Conservation (phyloP, 2,888 invertebrate species). For the Neoascia interrupta region DNA sequence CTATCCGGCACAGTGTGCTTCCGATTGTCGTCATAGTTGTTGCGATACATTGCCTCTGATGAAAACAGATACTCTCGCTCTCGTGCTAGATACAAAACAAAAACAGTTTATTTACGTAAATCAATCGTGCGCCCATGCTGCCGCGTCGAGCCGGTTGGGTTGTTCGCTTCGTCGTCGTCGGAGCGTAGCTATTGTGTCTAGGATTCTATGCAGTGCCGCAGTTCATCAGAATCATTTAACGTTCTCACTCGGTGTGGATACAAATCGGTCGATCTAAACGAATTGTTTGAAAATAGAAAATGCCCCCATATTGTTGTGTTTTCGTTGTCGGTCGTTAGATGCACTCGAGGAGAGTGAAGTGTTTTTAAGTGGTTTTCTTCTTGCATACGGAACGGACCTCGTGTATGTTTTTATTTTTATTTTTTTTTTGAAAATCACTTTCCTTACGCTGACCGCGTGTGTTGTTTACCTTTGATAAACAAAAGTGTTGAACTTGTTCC, state of each 20-base stretch:
- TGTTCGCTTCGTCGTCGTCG: slow-evolving; percentile 9
- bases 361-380: slow-evolving; percentile 21
- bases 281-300: slow-evolving; percentile 45
- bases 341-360: slow-evolving; percentile 32
- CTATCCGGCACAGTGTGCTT: slow-evolving; percentile 20
- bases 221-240: slow-evolving; percentile 54
- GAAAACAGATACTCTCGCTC: slow-evolving; percentile 16
- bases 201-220: slow-evolving; percentile 46
- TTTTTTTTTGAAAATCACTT: slow-evolving; percentile 42
- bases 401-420: no score
- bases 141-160: slow-evolving; percentile 12
- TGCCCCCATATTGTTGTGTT: no score
- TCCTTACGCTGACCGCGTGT: slow-evolving; percentile 11
- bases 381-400: background rate
- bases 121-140: slow-evolving; percentile 27
- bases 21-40: slow-evolving; percentile 60
- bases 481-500: slow-evolving; percentile 39
- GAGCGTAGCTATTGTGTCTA: slow-evolving; percentile 55
- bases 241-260: slow-evolving; percentile 56
- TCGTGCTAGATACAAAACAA: slow-evolving; percentile 47
- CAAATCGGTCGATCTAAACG: slow-evolving; percentile 48
- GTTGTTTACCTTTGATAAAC: slow-evolving; percentile 32
- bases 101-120: slow-evolving; percentile 63
- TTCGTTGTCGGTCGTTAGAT: slow-evolving; percentile 23
- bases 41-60: slow-evolving; percentile 31